A percentile compares a stretch with the other conserved stretches of the same genome.
Conservation (phyloP, 2,888 invertebrate genomes). For the Bellardia pandia region DNA sequence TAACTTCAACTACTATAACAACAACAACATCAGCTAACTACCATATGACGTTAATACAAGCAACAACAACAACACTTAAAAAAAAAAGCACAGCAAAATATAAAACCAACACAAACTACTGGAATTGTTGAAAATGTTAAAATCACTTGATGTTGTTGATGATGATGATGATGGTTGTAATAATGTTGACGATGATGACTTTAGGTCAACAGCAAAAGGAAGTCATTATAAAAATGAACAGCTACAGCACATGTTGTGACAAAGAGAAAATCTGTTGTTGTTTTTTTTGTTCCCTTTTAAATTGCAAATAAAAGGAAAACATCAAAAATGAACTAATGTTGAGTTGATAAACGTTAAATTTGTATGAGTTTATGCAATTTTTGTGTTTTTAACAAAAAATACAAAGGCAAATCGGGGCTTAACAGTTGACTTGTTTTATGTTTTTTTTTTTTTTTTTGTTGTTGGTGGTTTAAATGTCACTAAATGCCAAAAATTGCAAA, state of each 20-base stretch:
- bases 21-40: not conserved
- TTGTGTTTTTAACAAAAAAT: not conserved
- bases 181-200: constrained; percentile 55
- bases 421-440: constrained; percentile 23
- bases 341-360: constrained; percentile 25
- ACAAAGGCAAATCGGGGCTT: constrained; percentile 10
- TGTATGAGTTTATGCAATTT: not conserved
- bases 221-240: constrained; percentile 69
- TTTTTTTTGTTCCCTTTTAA: constrained; percentile 2
- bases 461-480: not conserved
- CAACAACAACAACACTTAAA: constrained; percentile 5
- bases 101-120: constrained; percentile 1
- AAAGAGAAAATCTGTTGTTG: constrained; percentile 23
- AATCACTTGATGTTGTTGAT: constrained; percentile 38
- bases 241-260: constrained; percentile 40
- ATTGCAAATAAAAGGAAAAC: not conserved
- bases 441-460: not conserved
- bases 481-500: not conserved
- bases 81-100: not conserved
- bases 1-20: not conserved
- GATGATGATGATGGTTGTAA: constrained; percentile 26
- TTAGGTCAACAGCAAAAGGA: constrained; percentile 70
- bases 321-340: constrained; percentile 20
- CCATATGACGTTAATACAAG: constrained; percentile 11
- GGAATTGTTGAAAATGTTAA: constrained; percentile 28